A percentile compares a stretch with the other conserved stretches of the same genome.
Evolutionary conservation across 2,888 invertebrate genomes (phyloP).

Genomic region (Lochmaea capreae): DNA sequence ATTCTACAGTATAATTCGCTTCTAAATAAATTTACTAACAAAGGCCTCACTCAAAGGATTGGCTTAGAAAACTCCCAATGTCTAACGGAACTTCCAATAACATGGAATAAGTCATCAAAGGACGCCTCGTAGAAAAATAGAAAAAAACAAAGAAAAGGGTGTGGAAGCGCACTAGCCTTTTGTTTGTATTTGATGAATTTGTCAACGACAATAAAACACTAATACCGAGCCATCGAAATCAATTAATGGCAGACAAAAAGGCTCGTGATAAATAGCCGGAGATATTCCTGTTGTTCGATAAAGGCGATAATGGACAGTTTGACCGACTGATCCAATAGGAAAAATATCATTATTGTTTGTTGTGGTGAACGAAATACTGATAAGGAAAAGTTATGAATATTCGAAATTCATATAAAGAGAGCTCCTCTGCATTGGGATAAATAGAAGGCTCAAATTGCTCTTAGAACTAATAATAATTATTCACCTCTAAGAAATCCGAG

Average conservation of each 20-base stretch:
- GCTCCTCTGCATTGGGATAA: too few relatives aligned
- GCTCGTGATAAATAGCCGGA: constrained; percentile 47
- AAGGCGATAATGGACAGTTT: constrained; percentile 53
- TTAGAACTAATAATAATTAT: too few relatives aligned
- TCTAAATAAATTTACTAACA: background rate
- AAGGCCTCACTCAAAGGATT: background rate
- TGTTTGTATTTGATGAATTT: constrained; percentile 37
- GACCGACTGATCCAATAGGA: background rate
- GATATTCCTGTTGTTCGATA: constrained; percentile 52
- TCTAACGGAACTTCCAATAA: background rate
- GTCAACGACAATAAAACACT: constrained; percentile 38
- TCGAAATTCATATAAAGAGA: too few relatives aligned
- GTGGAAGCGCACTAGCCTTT: constrained; percentile 18
- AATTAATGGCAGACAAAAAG: constrained; percentile 48
- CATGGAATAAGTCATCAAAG: constrained; percentile 10
- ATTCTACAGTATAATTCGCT: background rate
- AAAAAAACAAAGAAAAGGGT: background rate
- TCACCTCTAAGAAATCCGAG: too few relatives aligned
- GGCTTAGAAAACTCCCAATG: background rate
- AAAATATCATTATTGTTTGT: background rate
- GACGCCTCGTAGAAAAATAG: background rate
- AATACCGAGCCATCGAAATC: constrained; percentile 41
- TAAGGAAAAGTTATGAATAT: too few relatives aligned
- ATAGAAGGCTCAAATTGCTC: too few relatives aligned
- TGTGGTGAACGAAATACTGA: background rate